Evolutionary conservation across 2,888 invertebrate species (phyloP).

Genomic region (Baccha elongata): DNA sequence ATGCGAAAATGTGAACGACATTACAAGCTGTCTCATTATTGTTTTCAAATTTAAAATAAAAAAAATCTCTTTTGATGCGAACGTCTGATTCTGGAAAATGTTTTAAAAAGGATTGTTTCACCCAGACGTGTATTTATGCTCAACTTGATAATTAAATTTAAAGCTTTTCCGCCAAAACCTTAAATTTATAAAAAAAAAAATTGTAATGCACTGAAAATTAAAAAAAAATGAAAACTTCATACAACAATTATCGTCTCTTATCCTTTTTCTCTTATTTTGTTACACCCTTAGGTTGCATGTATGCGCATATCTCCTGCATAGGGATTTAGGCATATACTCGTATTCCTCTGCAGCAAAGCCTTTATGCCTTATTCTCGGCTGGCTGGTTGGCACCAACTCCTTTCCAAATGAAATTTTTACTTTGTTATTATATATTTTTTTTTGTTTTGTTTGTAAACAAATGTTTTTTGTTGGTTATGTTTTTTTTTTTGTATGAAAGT

Average conservation of each 20-base stretch:
- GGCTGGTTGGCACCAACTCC: constrained; percentile 57
- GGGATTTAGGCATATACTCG: too few species aligned
- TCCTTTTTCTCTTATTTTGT: constrained; percentile 57
- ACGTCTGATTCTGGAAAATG: not conserved
- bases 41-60: too few species aligned
- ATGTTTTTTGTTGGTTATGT: constrained; percentile 48
- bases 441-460: constrained; percentile 29
- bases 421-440: constrained; percentile 42
- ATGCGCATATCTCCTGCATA: constrained; percentile 3
- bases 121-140: not conserved
- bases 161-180: constrained; percentile 4
- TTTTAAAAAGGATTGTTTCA: constrained; percentile 4
- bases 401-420: constrained; percentile 54
- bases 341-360: constrained; percentile 35
- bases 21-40: too few species aligned
- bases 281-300: constrained; percentile 58
- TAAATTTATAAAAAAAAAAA: constrained; percentile 34
- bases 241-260: constrained; percentile 71
- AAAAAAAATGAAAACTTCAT: constrained; percentile 22
- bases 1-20: too few species aligned
- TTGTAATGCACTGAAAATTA: constrained; percentile 47
- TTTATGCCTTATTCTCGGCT: constrained; percentile 47
- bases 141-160: constrained; percentile 20
- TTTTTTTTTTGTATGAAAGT: constrained; percentile 41
- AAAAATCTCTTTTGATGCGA: too few species aligned